These are phyloP conservation scores for Camelus dromedarius DNA, from an alignment of 2,113 vertebrate species.

Conservation along the genomic window DNA sequence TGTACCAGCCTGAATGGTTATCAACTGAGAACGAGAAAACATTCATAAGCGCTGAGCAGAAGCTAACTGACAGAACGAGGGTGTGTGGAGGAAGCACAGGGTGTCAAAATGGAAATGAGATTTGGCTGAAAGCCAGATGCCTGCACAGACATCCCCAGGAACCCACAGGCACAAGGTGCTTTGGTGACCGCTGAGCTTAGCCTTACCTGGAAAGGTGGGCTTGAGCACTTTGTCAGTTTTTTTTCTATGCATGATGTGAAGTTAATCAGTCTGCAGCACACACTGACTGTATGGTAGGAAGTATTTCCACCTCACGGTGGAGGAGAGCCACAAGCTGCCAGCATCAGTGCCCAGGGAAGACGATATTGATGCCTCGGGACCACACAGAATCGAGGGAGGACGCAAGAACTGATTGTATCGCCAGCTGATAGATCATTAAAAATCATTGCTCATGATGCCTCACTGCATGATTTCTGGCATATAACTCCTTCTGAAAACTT, in stretches of 20 bases:
- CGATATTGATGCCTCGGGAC: background rate
- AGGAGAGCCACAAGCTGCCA: background rate
- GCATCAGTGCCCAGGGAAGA: background rate
- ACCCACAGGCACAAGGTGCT: background rate
- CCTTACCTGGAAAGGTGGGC: background rate
- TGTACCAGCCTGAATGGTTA: background rate
- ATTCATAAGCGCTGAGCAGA: background rate
- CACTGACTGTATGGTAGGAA: background rate
- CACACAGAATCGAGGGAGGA: background rate
- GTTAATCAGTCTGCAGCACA: too few relatives aligned
- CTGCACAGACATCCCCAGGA: background rate
- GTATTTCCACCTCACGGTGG: background rate
- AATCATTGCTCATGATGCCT: background rate
- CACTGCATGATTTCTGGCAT: background rate
- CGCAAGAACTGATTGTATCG: background rate
- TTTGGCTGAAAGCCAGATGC: background rate
- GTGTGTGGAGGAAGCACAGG: background rate
- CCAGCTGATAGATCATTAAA: background rate
- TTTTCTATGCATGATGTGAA: background rate
- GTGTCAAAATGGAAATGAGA: background rate
- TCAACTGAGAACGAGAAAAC: background rate
- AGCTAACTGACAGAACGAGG: background rate
- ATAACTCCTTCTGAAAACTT: background rate
- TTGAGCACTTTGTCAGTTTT: background rate
- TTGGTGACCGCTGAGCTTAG: background rate